phyloP scores from a whole-genome alignment of 2,113 vertebrate species.

The Hyperoodon ampullatus region DNA sequence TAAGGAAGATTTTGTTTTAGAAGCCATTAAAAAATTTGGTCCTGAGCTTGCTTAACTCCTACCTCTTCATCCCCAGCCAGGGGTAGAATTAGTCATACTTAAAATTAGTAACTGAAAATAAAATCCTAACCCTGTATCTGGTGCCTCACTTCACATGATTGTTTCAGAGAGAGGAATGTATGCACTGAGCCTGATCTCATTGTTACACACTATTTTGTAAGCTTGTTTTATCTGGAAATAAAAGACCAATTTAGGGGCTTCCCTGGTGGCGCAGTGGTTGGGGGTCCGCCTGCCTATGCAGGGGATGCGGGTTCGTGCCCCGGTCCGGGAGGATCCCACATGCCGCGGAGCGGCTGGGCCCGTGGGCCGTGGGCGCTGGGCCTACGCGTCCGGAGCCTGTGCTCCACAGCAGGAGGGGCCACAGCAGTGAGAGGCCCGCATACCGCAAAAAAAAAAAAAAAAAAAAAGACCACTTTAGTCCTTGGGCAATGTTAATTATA shows the following conservation, averaged over 20 bases:
- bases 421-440: too few relatives aligned
- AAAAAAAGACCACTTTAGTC: slow-evolving; percentile 63
- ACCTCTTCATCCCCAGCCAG: neutral
- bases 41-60: neutral
- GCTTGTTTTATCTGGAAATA: slow-evolving; percentile 70
- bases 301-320: too few relatives aligned
- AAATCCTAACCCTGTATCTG: slow-evolving; percentile 72
- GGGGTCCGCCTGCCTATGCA: too few relatives aligned
- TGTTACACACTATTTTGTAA: slow-evolving; percentile 63
- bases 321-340: too few relatives aligned
- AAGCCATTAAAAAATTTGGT: slow-evolving; percentile 41
- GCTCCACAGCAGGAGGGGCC: too few relatives aligned
- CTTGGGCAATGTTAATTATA: slow-evolving; percentile 50
- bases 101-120: slow-evolving; percentile 77
- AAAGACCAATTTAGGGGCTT: slow-evolving; percentile 55
- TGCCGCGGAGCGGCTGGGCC: too few relatives aligned
- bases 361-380: too few relatives aligned
- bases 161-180: slow-evolving; percentile 67
- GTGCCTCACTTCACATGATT: slow-evolving; percentile 66
- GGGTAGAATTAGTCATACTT: slow-evolving; percentile 65
- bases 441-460: too few relatives aligned
- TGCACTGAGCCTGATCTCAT: slow-evolving; percentile 52
- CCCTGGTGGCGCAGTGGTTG: too few relatives aligned
- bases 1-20: slow-evolving; percentile 53
- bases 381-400: too few relatives aligned